Percentiles rank a stretch among this genome's conserved stretches.
Evolutionary conservation across 2,888 invertebrate genomes (phyloP).

Genomic region (Imbricaverruca yamaguchii): DNA sequence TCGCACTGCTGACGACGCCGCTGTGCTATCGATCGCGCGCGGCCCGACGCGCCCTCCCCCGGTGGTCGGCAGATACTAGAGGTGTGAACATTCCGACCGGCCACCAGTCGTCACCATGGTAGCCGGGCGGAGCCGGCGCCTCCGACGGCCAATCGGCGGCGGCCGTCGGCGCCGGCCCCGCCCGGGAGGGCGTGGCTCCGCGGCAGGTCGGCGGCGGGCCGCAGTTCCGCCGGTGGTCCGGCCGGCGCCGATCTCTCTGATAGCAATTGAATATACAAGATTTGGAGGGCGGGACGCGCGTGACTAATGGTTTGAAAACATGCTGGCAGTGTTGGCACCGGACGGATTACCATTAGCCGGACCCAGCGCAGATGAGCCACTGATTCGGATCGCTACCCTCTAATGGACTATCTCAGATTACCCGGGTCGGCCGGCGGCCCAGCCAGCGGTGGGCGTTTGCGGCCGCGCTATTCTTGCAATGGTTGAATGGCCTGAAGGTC

Average conservation of each 20-base stretch:
- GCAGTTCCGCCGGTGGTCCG: background rate
- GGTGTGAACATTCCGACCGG: slow-evolving; percentile 10
- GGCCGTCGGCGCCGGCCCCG: background rate
- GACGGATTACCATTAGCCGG: background rate
- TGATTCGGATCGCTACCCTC: background rate
- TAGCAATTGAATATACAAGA: slow-evolving; percentile 18
- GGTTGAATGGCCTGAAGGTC: background rate
- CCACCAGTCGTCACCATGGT: slow-evolving; percentile 18
- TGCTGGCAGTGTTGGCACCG: background rate
- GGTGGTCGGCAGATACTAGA: background rate
- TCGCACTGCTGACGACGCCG: background rate
- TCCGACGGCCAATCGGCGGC: slow-evolving; percentile 6
- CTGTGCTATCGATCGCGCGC: slow-evolving; percentile 1
- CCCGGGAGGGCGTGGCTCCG: background rate
- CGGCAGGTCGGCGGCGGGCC: background rate
- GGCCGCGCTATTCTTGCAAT: background rate
- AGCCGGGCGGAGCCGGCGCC: slow-evolving; percentile 3
- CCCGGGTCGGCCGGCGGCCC: background rate
- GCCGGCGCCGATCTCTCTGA: background rate
- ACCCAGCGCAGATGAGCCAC: background rate
- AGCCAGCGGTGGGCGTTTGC: background rate
- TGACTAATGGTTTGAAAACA: slow-evolving; percentile 16
- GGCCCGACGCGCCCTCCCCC: background rate
- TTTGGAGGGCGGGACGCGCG: background rate
- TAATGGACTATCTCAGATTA: background rate